Conservation (phyloP, 2,888 invertebrate species). For the Drosophila nr. medialis region DNA sequence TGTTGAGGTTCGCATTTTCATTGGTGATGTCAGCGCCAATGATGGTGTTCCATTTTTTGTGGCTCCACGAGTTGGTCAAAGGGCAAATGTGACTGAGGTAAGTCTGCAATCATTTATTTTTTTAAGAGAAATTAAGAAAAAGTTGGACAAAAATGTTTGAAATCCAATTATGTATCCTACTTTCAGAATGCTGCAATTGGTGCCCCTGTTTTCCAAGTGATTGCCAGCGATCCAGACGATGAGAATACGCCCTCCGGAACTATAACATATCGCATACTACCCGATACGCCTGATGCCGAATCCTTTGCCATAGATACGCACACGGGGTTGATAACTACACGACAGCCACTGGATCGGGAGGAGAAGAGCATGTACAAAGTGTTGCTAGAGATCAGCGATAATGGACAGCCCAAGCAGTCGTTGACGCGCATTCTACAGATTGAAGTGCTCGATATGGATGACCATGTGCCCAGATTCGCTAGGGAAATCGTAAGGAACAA, state of each 20-base stretch:
- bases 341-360: slow-evolving; percentile 90
- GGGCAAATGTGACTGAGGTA: slow-evolving; percentile 90
- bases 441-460: slow-evolving; percentile 90
- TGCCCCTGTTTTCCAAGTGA: slow-evolving; percentile 90
- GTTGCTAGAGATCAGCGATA: slow-evolving; percentile 91
- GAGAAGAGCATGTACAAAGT: slow-evolving; percentile 90
- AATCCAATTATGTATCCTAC: not conserved
- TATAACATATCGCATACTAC: slow-evolving; percentile 89
- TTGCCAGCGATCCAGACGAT: slow-evolving; percentile 92
- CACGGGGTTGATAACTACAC: slow-evolving; percentile 90
- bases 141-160: accelerated
- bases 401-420: slow-evolving; percentile 91
- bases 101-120: slow-evolving; percentile 13
- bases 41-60: slow-evolving; percentile 92
- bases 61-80: slow-evolving; percentile 89
- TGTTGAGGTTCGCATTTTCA: slow-evolving; percentile 88
- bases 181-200: slow-evolving; percentile 89
- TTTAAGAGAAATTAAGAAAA: too few species aligned
- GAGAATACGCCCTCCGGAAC: slow-evolving; percentile 91
- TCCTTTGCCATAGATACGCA: slow-evolving; percentile 88
- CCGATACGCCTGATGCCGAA: slow-evolving; percentile 88
- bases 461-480: slow-evolving; percentile 90
- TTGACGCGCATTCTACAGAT: slow-evolving; percentile 90
- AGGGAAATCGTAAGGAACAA: slow-evolving; percentile 87
- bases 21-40: slow-evolving; percentile 92